Percentiles rank a stretch among this genome's conserved stretches.
Conservation (phyloP, 2,888 invertebrate genomes). For the Hyposoter dolosus region DNA sequence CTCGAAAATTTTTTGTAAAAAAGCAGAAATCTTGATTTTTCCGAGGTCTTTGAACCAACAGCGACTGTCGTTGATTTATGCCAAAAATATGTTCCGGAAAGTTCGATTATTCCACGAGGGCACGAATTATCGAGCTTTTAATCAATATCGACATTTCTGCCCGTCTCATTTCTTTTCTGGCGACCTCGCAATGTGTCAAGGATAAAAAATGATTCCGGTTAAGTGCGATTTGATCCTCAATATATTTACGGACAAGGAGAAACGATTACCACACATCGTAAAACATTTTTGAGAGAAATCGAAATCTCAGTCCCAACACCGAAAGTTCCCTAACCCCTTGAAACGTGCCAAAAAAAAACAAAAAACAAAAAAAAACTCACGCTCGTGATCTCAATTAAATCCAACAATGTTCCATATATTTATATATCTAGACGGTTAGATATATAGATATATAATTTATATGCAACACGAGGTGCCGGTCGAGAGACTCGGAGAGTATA, state of each 20-base stretch:
- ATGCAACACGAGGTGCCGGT: slow-evolving; percentile 52
- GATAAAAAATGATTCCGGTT: not conserved
- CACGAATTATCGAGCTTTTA: not conserved
- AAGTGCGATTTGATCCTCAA: not conserved
- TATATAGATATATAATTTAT: slow-evolving; percentile 46
- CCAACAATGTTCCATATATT: not conserved
- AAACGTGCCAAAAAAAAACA: not conserved
- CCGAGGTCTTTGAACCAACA: not conserved
- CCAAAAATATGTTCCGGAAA: not conserved
- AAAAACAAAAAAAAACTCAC: not conserved
- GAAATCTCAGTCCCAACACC: not conserved
- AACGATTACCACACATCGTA: not conserved
- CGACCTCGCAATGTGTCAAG: not conserved
- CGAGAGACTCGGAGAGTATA: slow-evolving; percentile 50
- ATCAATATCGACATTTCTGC: not conserved
- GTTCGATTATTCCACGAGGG: not conserved
- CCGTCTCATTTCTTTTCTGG: not conserved
- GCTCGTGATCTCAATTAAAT: slow-evolving; percentile 3
- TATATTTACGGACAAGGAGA: not conserved
- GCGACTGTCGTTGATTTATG: not conserved
- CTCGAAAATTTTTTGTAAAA: not conserved
- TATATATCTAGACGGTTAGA: not conserved
- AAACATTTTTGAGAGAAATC: not conserved
- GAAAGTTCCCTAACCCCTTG: not conserved
- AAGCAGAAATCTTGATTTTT: not conserved